Conservation (phyloP, 2,797 vertebrate genomes). For the Brotula barbata region DNA sequence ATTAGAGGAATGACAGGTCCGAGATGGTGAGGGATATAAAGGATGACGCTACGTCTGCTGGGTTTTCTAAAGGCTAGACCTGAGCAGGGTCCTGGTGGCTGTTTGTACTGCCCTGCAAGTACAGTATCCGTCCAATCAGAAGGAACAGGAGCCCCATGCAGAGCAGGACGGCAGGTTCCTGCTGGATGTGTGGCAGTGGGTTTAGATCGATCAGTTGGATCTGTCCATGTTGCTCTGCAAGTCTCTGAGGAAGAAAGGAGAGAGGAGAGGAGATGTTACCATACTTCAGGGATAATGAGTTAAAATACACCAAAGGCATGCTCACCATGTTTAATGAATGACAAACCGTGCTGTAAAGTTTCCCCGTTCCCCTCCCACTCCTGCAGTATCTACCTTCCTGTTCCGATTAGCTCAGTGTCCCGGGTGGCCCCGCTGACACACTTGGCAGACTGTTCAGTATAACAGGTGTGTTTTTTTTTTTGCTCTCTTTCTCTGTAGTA, state of each 20-base stretch:
- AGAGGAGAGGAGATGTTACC: conserved; percentile 1
- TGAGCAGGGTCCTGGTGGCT: conserved; percentile 48
- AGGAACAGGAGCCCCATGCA: conserved; percentile 70
- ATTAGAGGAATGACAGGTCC: conserved; percentile 23
- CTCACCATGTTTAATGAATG: background rate
- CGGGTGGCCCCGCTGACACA: conserved; percentile 14
- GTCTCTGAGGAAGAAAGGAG: conserved; percentile 54
- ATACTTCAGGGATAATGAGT: background rate
- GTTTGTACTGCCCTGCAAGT: conserved; percentile 59
- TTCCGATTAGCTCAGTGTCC: background rate
- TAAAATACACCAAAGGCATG: background rate
- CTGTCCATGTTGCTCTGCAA: conserved; percentile 30
- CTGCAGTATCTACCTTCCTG: conserved; percentile 9
- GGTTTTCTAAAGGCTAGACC: conserved; percentile 61
- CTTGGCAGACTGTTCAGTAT: conserved; percentile 39
- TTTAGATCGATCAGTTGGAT: conserved; percentile 20
- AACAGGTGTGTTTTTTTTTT: conserved; percentile 54
- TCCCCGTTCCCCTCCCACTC: background rate
- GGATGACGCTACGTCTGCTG: conserved; percentile 76
- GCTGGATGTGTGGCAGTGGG: conserved; percentile 49
- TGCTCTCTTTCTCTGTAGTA: conserved; percentile 40
- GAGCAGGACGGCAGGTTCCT: conserved; percentile 65
- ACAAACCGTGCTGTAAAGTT: background rate
- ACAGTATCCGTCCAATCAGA: conserved; percentile 73
- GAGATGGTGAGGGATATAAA: conserved; percentile 28